phyloP scores from a whole-genome alignment of 2,888 invertebrate species.

The Xanthorhoe designata region DNA sequence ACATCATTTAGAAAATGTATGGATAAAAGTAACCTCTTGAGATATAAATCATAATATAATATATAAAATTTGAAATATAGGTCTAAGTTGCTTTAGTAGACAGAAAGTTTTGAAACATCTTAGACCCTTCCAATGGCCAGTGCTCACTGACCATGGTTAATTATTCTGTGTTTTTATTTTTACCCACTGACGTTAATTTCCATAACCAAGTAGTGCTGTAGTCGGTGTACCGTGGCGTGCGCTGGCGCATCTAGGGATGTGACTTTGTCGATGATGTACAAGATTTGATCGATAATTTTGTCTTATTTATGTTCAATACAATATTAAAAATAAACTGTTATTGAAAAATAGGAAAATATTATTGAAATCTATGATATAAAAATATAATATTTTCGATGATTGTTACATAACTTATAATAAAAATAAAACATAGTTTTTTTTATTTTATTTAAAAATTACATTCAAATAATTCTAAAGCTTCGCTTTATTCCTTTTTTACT shows the following conservation, averaged over 20 bases:
- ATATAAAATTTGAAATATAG: no score
- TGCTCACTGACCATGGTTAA: slow-evolving; percentile 74
- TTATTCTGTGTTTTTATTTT: slow-evolving; percentile 80
- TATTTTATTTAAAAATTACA: no score
- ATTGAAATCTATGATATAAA: no score
- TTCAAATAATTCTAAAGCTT: no score
- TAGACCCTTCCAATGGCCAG: slow-evolving; percentile 63
- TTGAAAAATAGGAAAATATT: no score
- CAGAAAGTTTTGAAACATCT: slow-evolving; percentile 53
- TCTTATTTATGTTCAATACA: no score
- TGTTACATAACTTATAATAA: no score
- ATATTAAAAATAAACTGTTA: no score
- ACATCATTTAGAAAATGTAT: neutral
- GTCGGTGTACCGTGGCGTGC: slow-evolving; percentile 76
- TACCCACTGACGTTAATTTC: slow-evolving; percentile 75
- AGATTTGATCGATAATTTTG: neutral
- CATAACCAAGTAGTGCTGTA: slow-evolving; percentile 76
- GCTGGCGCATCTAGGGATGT: slow-evolving; percentile 63
- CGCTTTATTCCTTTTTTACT: no score
- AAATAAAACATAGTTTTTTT: no score
- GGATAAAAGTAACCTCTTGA: neutral
- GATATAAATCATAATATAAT: neutral
- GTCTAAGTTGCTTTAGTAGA: slow-evolving; percentile 1
- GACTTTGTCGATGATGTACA: slow-evolving; percentile 46
- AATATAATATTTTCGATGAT: no score